Conservation (phyloP, 2,888 invertebrate species). For the Plusia festucae region DNA sequence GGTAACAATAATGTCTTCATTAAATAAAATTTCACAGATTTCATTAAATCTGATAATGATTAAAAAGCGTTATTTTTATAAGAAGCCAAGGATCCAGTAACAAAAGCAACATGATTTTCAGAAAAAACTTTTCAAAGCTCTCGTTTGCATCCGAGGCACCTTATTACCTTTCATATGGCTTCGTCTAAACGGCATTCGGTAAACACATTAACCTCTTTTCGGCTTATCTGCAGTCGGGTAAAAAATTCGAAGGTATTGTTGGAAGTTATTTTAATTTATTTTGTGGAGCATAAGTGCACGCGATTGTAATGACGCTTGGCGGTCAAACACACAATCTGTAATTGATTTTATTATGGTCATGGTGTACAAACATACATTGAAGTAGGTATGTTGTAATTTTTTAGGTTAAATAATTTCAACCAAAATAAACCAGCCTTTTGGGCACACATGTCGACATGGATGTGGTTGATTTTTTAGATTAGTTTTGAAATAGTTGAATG, state of each 20-base stretch:
- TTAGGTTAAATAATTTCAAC: too few species aligned
- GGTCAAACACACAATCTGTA: not conserved
- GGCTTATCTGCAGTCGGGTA: slow-evolving; percentile 37
- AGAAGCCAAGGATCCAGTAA: slow-evolving; percentile 10
- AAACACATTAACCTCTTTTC: slow-evolving; percentile 52
- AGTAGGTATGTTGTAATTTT: too few species aligned
- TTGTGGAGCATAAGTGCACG: not conserved
- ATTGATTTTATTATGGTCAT: too few species aligned
- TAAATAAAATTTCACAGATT: not conserved
- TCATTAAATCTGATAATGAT: too few species aligned
- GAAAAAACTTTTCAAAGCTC: slow-evolving; percentile 37
- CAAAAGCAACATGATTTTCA: slow-evolving; percentile 16
- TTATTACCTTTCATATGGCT: slow-evolving; percentile 44
- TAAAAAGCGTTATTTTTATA: too few species aligned
- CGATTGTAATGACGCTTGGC: not conserved
- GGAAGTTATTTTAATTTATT: slow-evolving; percentile 17
- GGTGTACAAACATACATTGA: too few species aligned
- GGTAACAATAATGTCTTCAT: not conserved
- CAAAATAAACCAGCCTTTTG: too few species aligned
- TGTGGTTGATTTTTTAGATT: too few species aligned
- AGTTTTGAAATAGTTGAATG: too few species aligned
- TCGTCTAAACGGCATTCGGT: slow-evolving; percentile 41
- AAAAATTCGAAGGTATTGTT: slow-evolving; percentile 16
- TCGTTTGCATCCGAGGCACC: slow-evolving; percentile 52
- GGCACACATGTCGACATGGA: too few species aligned